Base-by-base conservation (phyloP, 2,113 vertebrate genomes). In the Pseudois nayaur region DNA sequence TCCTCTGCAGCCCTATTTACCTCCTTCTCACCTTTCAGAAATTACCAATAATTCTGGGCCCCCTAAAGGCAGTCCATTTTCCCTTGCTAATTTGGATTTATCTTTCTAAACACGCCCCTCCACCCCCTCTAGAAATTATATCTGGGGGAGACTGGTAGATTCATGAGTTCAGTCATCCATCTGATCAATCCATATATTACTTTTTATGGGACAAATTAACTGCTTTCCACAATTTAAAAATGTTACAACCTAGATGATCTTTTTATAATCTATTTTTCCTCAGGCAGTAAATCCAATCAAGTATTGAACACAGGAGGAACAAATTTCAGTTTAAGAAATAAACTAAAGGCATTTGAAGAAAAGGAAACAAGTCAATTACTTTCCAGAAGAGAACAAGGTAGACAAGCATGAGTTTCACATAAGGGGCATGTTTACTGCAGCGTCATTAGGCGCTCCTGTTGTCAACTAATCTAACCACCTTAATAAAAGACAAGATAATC, bases 261-360 rank as follows among this genome's bases (percentile, higher is more conserved):
- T 79, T 93, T 84, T 89, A 87, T 92, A 78, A 95, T 55, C 55
- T 92, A 1, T 67, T 97, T 87, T 64, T 87, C 93, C 90, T 87
- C 48, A 8, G 81, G 79, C 57, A 97, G 67, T 74, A 95, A 94
- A 96, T 96, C 59, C 84, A 97, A 87, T 96, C 90, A 95, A 84
- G 64, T 59, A 74, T 14, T n/a, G 64, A 97, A 94, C 57, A 57
- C 45, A 54, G 25, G 23, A 57, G 25, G 36, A 59, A 48, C 55
- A 48, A 48, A 89, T 57, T 91, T 92, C 76, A 52, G 59, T 45
- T 67, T 78, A 96, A 84, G 57, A 94, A 95, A 89, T 59, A 81
- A 83, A 91, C 23, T 74, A 48, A 71, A 59, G 19, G 3, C 36
- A 16, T 10, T 45, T 43, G 21, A 33, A 12, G 55, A 40, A 60